Base-by-base conservation (phyloP, 2,888 invertebrate genomes). In the Cordilura impudica region DNA sequence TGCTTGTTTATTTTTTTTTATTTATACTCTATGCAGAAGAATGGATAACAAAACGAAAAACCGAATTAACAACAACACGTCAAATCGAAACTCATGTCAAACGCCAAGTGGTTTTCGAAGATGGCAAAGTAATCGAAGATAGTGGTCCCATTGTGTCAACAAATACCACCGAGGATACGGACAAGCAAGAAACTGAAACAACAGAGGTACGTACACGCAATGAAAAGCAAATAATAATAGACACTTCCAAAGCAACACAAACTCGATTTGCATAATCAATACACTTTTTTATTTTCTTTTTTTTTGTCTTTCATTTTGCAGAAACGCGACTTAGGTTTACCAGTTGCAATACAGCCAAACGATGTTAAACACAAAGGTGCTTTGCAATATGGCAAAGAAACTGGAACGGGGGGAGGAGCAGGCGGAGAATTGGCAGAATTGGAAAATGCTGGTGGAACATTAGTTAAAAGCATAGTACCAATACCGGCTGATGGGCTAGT, bases 21-120 rank as follows among this genome's bases (percentile, higher is more conserved):
- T 8, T 31, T 45, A 45, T 43, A 5, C 18, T 43, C n/a, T 56
- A 65, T 92, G 72, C 93, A 97, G 97, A 97, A 91, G 97, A 97
- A 94, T 96, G 96, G 96, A 94, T 96, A 90, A 96, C 96, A 85
- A 94, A 95, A 88, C 96, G 96, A 91, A 96, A 95, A 90, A 95
- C 95, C 84, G 97, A 97, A 90, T 93, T 96, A 87, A 95, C 95
- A 83, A 97, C 96, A 82, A 96, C 96, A 74, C 93, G 96, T 83
- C 97, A 97, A 91, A 97, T 97, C 85, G 97, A 97, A 87, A 97
- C 97, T 49, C 91, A 97, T 82, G 96, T 97, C 47, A 96, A 97
- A 90, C 92, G 97, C 49, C 96, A 97, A 90, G 93, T 97, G 79
- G 93, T 96, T 81, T 91, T 97, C 82, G 97, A 97, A 91, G 97